Conservation (phyloP, 2,888 invertebrate species). For the Conomelus anceps region DNA sequence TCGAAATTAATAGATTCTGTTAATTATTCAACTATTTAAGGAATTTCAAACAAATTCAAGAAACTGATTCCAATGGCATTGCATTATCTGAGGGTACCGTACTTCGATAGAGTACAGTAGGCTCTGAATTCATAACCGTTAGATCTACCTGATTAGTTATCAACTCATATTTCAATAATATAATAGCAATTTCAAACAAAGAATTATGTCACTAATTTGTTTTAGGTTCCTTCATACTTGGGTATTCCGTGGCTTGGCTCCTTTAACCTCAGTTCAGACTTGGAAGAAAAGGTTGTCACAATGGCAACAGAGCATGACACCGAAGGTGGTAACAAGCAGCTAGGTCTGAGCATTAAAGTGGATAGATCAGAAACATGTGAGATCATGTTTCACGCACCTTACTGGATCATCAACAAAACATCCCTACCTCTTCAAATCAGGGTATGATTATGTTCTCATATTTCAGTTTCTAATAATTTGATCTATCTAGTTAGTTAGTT, state of each 20-base stretch:
- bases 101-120: no score
- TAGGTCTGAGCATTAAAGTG: conserved; percentile 60
- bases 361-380: conserved; percentile 57
- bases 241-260: conserved; percentile 63
- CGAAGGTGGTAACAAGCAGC: conserved; percentile 56
- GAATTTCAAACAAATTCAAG: no score
- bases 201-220: conserved; percentile 22
- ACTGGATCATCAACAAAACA: conserved; percentile 86
- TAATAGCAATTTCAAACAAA: no score
- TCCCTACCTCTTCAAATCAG: conserved; percentile 73
- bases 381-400: conserved; percentile 67
- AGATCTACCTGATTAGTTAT: no score
- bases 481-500: no score
- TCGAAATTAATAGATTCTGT: no score
- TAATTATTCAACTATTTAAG: no score
- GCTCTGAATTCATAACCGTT: no score
- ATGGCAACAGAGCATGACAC: conserved; percentile 61
- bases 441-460: conserved; percentile 44
- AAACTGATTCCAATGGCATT: no score
- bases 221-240: conserved; percentile 54
- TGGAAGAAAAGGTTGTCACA: conserved; percentile 49
- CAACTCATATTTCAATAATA: no score
- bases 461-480: neutral
- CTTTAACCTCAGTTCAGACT: conserved; percentile 54
- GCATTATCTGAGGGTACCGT: no score